phyloP scores from a whole-genome alignment of 2,888 invertebrate species.

The Mimas tiliae region DNA sequence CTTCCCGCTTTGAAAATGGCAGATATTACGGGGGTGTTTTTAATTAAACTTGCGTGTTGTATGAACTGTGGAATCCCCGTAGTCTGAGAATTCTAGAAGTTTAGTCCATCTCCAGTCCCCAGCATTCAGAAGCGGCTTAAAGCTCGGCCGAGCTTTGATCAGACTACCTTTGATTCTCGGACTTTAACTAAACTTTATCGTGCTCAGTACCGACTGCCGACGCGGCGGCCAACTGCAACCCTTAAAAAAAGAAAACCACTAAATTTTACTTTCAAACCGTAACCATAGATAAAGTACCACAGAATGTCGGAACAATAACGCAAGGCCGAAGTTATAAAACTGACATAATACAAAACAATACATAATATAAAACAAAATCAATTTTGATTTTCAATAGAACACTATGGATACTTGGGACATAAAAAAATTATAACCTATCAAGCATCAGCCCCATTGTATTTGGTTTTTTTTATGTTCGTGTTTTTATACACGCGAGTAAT shows the following conservation, averaged over 20 bases:
- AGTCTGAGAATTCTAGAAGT: slow-evolving; percentile 40
- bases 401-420: neutral
- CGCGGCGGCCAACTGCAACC: neutral
- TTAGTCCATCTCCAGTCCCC: slow-evolving; percentile 34
- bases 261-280: slow-evolving; percentile 1
- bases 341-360: neutral
- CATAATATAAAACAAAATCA: neutral
- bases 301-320: neutral
- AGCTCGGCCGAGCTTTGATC: slow-evolving; percentile 32
- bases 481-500: slow-evolving; percentile 3
- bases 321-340: neutral
- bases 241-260: slow-evolving; percentile 11
- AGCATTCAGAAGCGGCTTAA: slow-evolving; percentile 33
- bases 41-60: slow-evolving; percentile 69
- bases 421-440: neutral
- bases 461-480: neutral
- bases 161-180: slow-evolving; percentile 38
- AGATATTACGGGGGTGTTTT: slow-evolving; percentile 59
- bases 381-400: slow-evolving; percentile 5
- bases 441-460: neutral
- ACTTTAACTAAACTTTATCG: slow-evolving; percentile 34
- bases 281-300: neutral
- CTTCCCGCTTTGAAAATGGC: slow-evolving; percentile 48
- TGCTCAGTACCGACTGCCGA: neutral
- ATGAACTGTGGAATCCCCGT: slow-evolving; percentile 46